A percentile compares a stretch with the other conserved stretches of the same genome.
Conservation (phyloP, 2,797 vertebrate genomes). For the Australoheros facetus region DNA sequence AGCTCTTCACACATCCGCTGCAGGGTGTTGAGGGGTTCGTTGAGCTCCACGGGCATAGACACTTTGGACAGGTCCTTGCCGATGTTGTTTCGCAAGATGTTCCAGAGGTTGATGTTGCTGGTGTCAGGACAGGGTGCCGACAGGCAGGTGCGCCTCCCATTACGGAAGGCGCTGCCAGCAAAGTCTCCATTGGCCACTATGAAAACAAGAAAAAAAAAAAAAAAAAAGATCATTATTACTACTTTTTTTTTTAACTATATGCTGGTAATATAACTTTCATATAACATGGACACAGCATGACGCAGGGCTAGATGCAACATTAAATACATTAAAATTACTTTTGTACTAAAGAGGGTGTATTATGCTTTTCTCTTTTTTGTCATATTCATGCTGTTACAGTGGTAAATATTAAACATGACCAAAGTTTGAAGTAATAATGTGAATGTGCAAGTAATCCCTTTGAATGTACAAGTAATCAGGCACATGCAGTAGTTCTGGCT, state of each 20-base stretch:
- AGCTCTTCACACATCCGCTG: constrained; percentile 98
- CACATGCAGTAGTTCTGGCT: neutral
- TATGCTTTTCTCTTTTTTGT: no score
- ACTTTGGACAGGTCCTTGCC: constrained; percentile 99
- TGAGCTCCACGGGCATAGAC: constrained; percentile 98
- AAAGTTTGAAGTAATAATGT: neutral
- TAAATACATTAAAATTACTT: neutral
- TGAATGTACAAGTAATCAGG: neutral
- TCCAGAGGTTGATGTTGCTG: constrained; percentile 99
- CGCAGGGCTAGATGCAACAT: neutral
- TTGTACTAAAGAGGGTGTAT: neutral
- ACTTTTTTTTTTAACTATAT: neutral
- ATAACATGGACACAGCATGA: neutral
- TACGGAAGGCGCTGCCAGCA: constrained; percentile 91
- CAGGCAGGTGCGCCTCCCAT: constrained; percentile 91
- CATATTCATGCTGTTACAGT: neutral
- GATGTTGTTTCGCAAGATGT: constrained; percentile 99
- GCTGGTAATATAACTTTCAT: neutral
- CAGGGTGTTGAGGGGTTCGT: constrained; percentile 97
- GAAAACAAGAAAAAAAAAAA: neutral
- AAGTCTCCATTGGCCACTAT: constrained; percentile 96
- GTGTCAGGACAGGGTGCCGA: constrained; percentile 93
- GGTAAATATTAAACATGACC: neutral
- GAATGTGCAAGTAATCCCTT: neutral
- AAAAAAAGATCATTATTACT: neutral